Conservation (phyloP, 2,797 vertebrate species). For the Anguilla marmorata region DNA sequence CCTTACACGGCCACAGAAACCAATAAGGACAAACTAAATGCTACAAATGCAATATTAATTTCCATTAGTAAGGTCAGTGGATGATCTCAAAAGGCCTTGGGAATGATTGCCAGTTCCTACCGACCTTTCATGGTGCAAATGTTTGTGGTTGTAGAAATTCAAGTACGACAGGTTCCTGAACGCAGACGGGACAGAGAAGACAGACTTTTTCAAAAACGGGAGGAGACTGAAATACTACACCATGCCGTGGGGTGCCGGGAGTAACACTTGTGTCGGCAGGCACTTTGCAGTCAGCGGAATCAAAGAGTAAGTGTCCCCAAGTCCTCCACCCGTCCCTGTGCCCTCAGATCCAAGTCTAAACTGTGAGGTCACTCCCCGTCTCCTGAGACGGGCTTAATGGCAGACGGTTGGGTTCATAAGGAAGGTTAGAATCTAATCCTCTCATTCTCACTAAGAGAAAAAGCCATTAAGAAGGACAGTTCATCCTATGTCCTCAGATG, state of each 20-base stretch:
- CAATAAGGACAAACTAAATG: background rate
- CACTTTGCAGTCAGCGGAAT: slow-evolving; percentile 81
- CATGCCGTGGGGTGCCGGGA: slow-evolving; percentile 89
- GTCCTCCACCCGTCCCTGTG: background rate
- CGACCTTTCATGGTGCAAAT: background rate
- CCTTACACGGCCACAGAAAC: background rate
- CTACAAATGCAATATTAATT: background rate
- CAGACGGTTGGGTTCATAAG: background rate
- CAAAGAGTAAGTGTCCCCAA: slow-evolving; percentile 73
- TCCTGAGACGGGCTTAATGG: background rate
- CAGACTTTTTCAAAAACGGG: slow-evolving; percentile 78
- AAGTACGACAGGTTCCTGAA: slow-evolving; percentile 85
- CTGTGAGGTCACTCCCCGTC: background rate
- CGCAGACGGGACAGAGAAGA: slow-evolving; percentile 70
- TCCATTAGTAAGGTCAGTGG: background rate
- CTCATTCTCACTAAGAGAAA: background rate
- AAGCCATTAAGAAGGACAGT: background rate
- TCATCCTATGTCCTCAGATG: background rate
- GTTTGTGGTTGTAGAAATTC: slow-evolving; percentile 66
- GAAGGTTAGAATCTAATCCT: background rate
- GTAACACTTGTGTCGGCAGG: slow-evolving; percentile 80
- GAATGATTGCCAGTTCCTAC: background rate
- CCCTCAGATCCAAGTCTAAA: background rate
- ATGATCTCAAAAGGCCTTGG: background rate
- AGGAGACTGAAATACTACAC: slow-evolving; percentile 75